These are phyloP conservation scores for Ctenomys sociabilis DNA, from an alignment of 2,113 vertebrate species.

Conservation along the genomic window DNA sequence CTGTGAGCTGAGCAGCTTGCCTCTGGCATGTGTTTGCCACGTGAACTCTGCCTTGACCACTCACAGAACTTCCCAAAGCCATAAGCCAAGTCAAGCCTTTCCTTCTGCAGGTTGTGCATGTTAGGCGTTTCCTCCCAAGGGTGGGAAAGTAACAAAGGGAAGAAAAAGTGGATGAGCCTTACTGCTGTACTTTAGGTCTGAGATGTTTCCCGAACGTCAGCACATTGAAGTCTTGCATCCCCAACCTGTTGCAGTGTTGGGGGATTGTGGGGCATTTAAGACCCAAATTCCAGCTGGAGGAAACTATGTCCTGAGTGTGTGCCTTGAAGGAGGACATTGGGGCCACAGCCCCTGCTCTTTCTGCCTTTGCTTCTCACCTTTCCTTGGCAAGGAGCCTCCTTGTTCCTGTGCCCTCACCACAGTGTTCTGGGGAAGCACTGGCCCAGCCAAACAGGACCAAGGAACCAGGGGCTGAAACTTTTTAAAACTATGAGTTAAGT, in stretches of 20 bases:
- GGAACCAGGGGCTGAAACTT: too few species aligned
- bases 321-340: not conserved
- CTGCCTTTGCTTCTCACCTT: not conserved
- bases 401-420: not conserved
- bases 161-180: not conserved
- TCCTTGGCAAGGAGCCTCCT: too few species aligned
- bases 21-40: not conserved
- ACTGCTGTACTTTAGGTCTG: not conserved
- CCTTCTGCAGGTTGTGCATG: not conserved
- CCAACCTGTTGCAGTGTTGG: rapidly evolving
- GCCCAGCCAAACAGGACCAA: not conserved
- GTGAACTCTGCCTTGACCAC: not conserved
- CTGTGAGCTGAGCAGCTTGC: not conserved
- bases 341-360: not conserved
- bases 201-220: not conserved
- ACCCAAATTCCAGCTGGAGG: not conserved
- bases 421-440: too few species aligned
- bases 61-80: not conserved
- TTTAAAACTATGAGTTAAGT: not conserved
- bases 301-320: not conserved
- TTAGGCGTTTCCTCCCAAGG: not conserved
- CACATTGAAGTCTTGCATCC: not conserved
- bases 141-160: not conserved
- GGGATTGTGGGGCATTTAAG: not conserved
- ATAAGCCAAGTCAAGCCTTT: not conserved